Evolutionary conservation across 2,797 vertebrate genomes (phyloP), one percentile per base, ranked within the genome.

Genomic region (Anguilla megastoma): DNA sequence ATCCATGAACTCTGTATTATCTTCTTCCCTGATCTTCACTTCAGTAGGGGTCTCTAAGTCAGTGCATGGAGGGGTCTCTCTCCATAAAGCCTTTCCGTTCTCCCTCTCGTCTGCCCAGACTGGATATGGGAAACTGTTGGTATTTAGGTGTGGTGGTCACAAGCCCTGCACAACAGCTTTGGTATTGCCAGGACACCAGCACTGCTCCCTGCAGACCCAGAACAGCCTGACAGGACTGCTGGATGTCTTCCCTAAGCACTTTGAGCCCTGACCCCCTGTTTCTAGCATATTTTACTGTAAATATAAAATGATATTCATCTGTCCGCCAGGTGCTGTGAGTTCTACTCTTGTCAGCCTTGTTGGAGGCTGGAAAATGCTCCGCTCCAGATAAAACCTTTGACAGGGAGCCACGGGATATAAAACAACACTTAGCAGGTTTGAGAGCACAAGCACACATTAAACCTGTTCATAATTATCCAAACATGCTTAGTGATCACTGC

Each of bases 381-480:
- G 69, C 8, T 74, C 33, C 14, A 36, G 27, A 74, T 74, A 7
- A 74, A 33, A 30, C 69, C 66, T 71, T 71, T 71, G 66, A 71
- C 66, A 33, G 10, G 14, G 69, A 74, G 69, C 27, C 69, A 33
- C 27, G 3, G 14, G 69, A 10, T 27, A 27, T 18, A 10, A 21
- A 12, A 74, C 30, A 74, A 27, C 2, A 33, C 18, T 33, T 3
- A 8, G 30, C 27, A 27, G 30, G 9, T 2, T 33, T 10, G 7
- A 24, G 86, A 58, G 10, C n/a, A 30, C 69, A 76, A 0, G 7
- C 41, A 74, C n/a, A 52, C 45, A 60, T 30, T 33, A n/a, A 56
- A 88, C 69, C 6, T 87, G 41, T 30, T 56, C 84, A 33, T 48
- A 71, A 86, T 82, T 69, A 56, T 84, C 83, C 16, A 69, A 74